These are phyloP conservation scores for Nomada flava DNA, from an alignment of 2,888 invertebrate species.

Conservation along the genomic window DNA sequence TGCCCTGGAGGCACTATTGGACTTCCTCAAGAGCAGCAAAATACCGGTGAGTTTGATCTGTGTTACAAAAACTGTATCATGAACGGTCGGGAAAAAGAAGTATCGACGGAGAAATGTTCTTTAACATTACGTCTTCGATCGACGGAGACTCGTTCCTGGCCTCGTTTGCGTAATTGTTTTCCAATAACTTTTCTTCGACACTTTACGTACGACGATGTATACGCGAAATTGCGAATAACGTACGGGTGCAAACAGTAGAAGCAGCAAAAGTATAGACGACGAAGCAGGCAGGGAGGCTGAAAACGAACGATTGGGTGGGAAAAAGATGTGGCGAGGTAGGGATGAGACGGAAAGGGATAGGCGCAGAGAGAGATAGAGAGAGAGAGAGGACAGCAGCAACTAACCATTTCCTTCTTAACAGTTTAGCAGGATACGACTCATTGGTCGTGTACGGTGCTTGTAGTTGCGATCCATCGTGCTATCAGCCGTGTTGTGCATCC, in stretches of 20 bases:
- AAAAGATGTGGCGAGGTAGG: slow-evolving; percentile 18
- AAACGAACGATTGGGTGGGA: slow-evolving; percentile 18
- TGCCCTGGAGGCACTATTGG: slow-evolving; percentile 97
- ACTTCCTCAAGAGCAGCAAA: slow-evolving; percentile 95
- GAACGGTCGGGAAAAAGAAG: background rate
- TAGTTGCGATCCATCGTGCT: slow-evolving; percentile 81
- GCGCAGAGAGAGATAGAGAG: slow-evolving; percentile 53
- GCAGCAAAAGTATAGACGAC: slow-evolving; percentile 30
- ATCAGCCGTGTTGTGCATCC: slow-evolving; percentile 76
- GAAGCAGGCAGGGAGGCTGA: slow-evolving; percentile 21
- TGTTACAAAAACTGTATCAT: background rate
- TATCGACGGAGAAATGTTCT: background rate
- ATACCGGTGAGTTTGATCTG: slow-evolving; percentile 92
- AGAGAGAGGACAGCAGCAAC: slow-evolving; percentile 79
- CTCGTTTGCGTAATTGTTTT: background rate
- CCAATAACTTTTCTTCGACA: background rate
- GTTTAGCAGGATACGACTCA: slow-evolving; percentile 85
- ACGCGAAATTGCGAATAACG: slow-evolving; percentile 34
- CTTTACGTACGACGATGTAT: background rate
- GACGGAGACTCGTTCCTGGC: background rate
- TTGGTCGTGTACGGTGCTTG: slow-evolving; percentile 82
- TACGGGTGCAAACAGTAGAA: slow-evolving; percentile 34
- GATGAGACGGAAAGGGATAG: slow-evolving; percentile 28
- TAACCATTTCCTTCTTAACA: slow-evolving; percentile 85
- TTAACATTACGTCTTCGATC: slow-evolving; percentile 10